Percentiles rank a stretch among this genome's conserved stretches.
These are phyloP conservation scores for Lampris megalopsis DNA, from an alignment of 2,113 vertebrate genomes.

Conservation along the genomic window DNA sequence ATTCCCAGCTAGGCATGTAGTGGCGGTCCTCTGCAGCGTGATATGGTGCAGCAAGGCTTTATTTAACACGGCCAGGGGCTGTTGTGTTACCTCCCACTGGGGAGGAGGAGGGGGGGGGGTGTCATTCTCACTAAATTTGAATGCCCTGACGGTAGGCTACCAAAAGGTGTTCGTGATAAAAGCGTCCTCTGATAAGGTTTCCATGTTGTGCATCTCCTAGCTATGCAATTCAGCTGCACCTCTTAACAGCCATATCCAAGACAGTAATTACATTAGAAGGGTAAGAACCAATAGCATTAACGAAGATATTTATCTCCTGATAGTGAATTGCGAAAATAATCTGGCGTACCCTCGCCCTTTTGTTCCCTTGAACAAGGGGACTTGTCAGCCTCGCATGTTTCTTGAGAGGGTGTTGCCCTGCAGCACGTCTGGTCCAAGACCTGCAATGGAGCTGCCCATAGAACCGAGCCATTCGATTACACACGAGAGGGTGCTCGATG, in stretches of 20 bases:
- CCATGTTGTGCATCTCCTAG: background rate
- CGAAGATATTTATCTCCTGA: too few species aligned
- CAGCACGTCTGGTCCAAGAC: background rate
- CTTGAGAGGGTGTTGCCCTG: background rate
- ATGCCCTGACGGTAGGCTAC: too few species aligned
- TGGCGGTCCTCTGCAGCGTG: background rate
- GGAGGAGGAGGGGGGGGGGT: background rate
- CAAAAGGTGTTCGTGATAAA: background rate
- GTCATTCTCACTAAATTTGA: too few species aligned
- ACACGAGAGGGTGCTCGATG: background rate
- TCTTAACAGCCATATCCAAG: background rate
- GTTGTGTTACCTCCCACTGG: background rate
- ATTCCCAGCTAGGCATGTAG: background rate
- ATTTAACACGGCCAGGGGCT: background rate
- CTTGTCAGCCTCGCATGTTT: background rate
- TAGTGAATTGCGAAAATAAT: background rate
- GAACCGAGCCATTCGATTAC: background rate
- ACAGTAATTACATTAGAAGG: too few species aligned
- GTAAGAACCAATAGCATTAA: too few species aligned
- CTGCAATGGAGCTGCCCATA: background rate
- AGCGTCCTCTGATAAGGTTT: too few species aligned
- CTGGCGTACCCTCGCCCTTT: too few species aligned
- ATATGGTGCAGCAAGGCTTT: background rate
- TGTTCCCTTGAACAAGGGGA: slow-evolving; percentile 2
- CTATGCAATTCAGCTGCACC: background rate